These are phyloP conservation scores for Muscicapa adusta DNA, from an alignment of 2,113 vertebrate species.

Conservation along the genomic window DNA sequence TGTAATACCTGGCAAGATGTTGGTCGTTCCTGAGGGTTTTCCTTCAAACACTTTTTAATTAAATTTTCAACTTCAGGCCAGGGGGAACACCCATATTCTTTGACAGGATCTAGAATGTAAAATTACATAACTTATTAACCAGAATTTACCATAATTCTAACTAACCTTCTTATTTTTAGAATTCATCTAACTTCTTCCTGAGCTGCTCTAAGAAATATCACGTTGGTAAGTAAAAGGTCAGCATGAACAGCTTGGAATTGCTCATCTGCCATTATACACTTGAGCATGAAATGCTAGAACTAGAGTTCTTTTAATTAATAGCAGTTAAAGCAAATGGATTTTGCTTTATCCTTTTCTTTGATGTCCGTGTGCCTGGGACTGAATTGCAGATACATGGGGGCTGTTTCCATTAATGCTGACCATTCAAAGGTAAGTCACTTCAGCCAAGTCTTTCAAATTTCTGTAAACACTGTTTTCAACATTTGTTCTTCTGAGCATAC, in stretches of 20 bases:
- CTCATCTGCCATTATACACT: background rate
- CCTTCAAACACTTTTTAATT: slow-evolving; percentile 89
- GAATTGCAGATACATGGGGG: background rate
- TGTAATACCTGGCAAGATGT: slow-evolving; percentile 86
- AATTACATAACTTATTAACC: background rate
- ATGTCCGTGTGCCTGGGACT: background rate
- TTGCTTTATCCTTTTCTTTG: background rate
- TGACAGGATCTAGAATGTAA: slow-evolving; percentile 85
- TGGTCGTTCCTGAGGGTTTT: slow-evolving; percentile 89
- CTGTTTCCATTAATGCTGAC: background rate
- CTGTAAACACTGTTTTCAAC: background rate
- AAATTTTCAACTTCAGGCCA: slow-evolving; percentile 89
- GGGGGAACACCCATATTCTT: slow-evolving; percentile 85
- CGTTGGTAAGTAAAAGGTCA: background rate
- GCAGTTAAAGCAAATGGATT: background rate
- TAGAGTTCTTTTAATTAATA: background rate
- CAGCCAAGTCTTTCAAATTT: background rate
- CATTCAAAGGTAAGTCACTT: background rate
- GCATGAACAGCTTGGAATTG: background rate
- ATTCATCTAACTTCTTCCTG: background rate
- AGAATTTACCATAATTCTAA: background rate
- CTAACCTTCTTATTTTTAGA: background rate
- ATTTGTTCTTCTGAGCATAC: background rate
- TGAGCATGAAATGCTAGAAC: background rate
- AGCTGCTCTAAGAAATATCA: background rate